Evolutionary conservation across 2,888 invertebrate species (phyloP).

Genomic region (Eupithecia exiguata): DNA sequence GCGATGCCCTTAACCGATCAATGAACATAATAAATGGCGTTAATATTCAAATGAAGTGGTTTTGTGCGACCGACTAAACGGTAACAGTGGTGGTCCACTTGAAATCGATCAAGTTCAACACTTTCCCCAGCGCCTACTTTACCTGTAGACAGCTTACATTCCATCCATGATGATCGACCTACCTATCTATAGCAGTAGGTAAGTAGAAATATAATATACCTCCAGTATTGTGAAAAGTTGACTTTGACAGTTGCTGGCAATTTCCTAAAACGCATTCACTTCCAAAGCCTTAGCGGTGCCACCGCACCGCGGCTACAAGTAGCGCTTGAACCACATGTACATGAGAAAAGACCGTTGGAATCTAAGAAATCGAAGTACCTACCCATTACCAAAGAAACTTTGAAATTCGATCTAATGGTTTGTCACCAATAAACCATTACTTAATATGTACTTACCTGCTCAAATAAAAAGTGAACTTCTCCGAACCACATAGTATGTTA

Average conservation of each 20-base stretch:
- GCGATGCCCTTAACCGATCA: constrained; percentile 11
- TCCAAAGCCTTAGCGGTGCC: too few relatives aligned
- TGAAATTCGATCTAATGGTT: background rate
- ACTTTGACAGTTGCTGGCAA: background rate
- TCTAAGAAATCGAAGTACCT: background rate
- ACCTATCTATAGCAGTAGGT: background rate
- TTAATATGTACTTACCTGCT: background rate
- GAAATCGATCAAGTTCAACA: constrained; percentile 23
- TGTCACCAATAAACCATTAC: background rate
- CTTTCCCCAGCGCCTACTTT: constrained; percentile 18
- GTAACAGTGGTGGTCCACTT: constrained; percentile 4
- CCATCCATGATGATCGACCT: background rate
- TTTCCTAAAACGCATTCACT: background rate
- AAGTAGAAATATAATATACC: background rate
- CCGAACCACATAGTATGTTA: background rate
- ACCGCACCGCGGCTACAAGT: background rate
- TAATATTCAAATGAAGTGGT: constrained; percentile 22
- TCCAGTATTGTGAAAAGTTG: background rate
- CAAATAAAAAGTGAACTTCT: constrained; percentile 1
- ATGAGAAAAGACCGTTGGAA: background rate
- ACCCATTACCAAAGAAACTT: background rate
- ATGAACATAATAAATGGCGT: constrained; percentile 5
- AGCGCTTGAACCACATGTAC: background rate
- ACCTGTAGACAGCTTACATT: background rate
- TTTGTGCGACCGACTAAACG: constrained; percentile 11